phyloP scores from a whole-genome alignment of 2,113 vertebrate genomes.

The Caranx melampygus region DNA sequence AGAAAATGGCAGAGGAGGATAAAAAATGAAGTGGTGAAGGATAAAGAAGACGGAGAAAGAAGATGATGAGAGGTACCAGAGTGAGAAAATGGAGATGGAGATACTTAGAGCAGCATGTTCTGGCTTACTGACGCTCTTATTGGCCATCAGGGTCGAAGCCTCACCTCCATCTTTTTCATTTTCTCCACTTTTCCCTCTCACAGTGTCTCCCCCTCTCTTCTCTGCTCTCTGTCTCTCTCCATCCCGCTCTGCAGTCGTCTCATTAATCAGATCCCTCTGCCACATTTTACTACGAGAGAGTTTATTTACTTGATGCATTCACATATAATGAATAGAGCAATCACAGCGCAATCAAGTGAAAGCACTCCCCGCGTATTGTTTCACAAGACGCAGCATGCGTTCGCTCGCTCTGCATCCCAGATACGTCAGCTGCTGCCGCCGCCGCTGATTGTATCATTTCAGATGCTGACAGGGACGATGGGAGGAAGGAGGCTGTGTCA shows the following conservation, averaged over 20 bases:
- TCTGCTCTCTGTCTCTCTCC: background rate
- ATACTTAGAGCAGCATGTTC: slow-evolving; percentile 23
- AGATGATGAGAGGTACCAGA: background rate
- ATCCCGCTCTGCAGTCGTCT: background rate
- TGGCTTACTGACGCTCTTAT: slow-evolving; percentile 33
- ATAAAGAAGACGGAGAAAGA: background rate
- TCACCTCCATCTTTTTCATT: slow-evolving; percentile 32
- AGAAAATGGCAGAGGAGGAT: background rate
- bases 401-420: background rate
- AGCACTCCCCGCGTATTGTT: slow-evolving; percentile 7
- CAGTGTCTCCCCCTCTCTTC: background rate
- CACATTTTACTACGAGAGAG: slow-evolving; percentile 11
- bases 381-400: slow-evolving; percentile 3
- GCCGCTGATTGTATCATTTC: background rate
- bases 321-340: slow-evolving; percentile 34
- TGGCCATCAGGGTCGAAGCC: slow-evolving; percentile 15
- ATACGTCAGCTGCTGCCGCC: background rate
- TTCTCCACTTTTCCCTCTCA: background rate
- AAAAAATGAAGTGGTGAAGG: slow-evolving; percentile 9
- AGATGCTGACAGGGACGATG: background rate
- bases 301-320: slow-evolving; percentile 28
- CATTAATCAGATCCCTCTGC: slow-evolving; percentile 11
- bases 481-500: background rate
- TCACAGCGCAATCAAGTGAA: slow-evolving; percentile 37
- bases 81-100: slow-evolving; percentile 21